Conservation (phyloP, 2,888 invertebrate species). For the Encarsia formosa region DNA sequence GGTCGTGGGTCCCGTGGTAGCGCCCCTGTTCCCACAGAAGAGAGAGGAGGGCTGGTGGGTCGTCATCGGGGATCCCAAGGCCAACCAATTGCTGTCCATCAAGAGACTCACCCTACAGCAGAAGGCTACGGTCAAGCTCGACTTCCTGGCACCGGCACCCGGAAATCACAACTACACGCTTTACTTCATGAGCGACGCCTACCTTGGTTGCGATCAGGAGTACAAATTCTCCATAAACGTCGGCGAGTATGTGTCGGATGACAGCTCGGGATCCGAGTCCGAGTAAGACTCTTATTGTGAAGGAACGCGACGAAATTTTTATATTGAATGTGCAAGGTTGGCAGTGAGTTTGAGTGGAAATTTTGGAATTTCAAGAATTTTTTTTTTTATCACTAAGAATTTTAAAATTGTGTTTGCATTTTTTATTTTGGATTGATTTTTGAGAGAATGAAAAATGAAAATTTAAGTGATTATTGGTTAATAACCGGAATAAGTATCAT, state of each 20-base stretch:
- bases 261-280: constrained; percentile 54
- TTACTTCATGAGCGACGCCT: constrained; percentile 99
- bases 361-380: no score
- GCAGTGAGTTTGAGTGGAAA: no score
- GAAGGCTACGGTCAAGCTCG: constrained; percentile 79
- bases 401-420: no score
- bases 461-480: no score
- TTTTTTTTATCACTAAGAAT: no score
- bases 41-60: constrained; percentile 97
- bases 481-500: no score
- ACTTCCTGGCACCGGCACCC: constrained; percentile 89
- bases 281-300: constrained; percentile 49
- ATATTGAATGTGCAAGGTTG: no score
- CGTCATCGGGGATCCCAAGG: constrained; percentile 93
- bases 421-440: no score
- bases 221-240: constrained; percentile 88
- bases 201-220: constrained; percentile 99
- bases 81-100: constrained; percentile 92
- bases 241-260: constrained; percentile 68
- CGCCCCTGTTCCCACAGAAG: constrained; percentile 95
- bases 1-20: constrained; percentile 87
- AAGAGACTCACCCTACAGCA: constrained; percentile 93
- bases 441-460: no score
- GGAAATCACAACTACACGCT: constrained; percentile 89
- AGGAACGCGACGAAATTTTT: no score